phyloP scores from a whole-genome alignment of 2,113 vertebrate species.

The Nestor notabilis region DNA sequence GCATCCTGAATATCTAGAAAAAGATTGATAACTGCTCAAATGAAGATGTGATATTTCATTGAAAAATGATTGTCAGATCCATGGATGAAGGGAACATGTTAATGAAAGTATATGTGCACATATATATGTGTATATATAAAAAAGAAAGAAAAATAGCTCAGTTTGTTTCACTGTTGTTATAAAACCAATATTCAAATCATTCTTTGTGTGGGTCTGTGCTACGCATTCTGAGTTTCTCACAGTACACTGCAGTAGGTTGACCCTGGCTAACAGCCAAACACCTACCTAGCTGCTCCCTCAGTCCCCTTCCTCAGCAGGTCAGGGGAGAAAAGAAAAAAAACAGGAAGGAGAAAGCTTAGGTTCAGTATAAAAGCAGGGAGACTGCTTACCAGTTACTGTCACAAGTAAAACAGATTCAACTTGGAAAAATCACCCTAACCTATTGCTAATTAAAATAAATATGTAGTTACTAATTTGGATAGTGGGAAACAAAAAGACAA shows the following conservation, averaged over 20 bases:
- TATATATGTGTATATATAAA: not conserved
- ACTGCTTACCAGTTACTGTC: not conserved
- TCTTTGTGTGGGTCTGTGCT: not conserved
- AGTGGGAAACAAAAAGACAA: not conserved
- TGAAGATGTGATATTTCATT: not conserved
- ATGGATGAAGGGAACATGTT: not conserved
- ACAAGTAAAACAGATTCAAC: fast-evolving
- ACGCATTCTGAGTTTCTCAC: not conserved
- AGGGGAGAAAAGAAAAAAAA: not conserved
- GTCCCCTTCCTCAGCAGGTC: not conserved
- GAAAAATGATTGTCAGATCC: not conserved
- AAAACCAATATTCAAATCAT: not conserved
- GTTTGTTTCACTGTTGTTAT: not conserved
- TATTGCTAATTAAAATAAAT: not conserved
- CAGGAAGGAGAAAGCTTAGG: not conserved
- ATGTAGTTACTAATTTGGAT: not conserved
- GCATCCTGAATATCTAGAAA: not conserved
- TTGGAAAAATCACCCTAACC: not conserved
- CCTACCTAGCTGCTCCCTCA: not conserved
- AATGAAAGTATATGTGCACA: fast-evolving
- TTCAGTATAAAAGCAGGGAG: not conserved
- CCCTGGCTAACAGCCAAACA: not conserved
- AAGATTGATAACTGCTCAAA: not conserved
- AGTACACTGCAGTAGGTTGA: fast-evolving
- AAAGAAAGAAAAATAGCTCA: not conserved